Percentiles rank a stretch among this genome's conserved stretches.
These are phyloP conservation scores for Acanthurus leucopareius DNA, from an alignment of 2,797 vertebrate genomes.

Conservation along the genomic window DNA sequence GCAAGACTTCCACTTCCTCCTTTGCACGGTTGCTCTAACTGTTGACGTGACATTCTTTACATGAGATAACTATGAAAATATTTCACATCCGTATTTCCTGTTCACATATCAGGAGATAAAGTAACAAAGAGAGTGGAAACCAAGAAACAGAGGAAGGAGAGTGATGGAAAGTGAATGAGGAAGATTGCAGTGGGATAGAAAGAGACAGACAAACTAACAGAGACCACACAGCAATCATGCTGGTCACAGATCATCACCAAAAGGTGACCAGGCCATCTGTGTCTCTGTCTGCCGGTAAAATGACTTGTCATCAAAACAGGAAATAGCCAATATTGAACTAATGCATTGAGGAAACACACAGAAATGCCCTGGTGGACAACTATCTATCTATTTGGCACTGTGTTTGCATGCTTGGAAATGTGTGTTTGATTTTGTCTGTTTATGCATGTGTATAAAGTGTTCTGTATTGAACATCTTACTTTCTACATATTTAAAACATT, in stretches of 20 bases:
- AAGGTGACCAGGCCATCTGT: conserved; percentile 71
- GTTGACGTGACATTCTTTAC: conserved; percentile 53
- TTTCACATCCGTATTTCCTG: conserved; percentile 25
- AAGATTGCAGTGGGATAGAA: conserved; percentile 19
- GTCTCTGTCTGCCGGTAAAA: conserved; percentile 61
- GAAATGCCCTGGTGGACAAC: conserved; percentile 24
- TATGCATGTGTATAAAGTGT: not conserved
- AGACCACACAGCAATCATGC: conserved; percentile 74
- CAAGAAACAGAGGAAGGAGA: conserved; percentile 30
- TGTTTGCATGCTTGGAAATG: conserved; percentile 10
- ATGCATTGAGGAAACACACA: conserved; percentile 48
- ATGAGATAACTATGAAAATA: conserved; percentile 64
- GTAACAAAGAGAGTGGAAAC: conserved; percentile 13
- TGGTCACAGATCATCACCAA: conserved; percentile 71
- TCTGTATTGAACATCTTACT: no score
- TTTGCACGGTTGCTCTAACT: conserved; percentile 29
- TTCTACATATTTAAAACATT: no score
- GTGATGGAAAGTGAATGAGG: conserved; percentile 37
- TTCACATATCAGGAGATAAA: conserved; percentile 32
- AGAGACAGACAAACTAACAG: conserved; percentile 29
- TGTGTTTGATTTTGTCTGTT: conserved; percentile 6
- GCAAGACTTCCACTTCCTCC: conserved; percentile 49
- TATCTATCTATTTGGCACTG: conserved; percentile 10
- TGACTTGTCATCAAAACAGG: conserved; percentile 69
- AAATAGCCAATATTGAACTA: conserved; percentile 75